Percentiles rank a stretch among this genome's conserved stretches.
phyloP scores from a whole-genome alignment of 2,113 vertebrate species.

The Vidua chalybeata region DNA sequence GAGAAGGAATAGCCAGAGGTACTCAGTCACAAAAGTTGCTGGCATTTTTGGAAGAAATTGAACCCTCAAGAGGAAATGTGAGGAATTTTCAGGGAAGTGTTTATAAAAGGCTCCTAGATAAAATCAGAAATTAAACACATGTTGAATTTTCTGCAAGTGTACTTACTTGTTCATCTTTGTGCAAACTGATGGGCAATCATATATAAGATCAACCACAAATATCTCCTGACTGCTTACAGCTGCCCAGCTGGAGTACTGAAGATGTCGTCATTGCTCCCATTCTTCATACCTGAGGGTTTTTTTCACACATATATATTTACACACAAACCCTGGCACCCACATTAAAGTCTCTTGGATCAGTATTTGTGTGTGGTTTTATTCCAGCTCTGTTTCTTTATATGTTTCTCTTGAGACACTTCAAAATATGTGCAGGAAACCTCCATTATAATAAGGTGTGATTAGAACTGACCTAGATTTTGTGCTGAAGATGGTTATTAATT shows the following conservation, averaged over 20 bases:
- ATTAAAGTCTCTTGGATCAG: neutral
- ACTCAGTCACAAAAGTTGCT: neutral
- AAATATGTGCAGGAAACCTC: neutral
- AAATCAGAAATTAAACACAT: neutral
- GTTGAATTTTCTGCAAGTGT: neutral
- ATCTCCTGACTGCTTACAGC: neutral
- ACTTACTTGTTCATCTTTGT: neutral
- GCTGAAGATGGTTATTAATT: neutral
- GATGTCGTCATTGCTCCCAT: neutral
- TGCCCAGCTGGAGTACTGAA: neutral
- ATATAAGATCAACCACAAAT: neutral
- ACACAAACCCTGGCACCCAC: neutral
- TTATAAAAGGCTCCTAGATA: neutral
- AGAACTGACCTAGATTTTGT: neutral
- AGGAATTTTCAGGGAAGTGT: neutral
- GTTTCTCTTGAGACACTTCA: neutral
- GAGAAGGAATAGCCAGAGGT: neutral
- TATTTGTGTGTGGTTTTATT: neutral
- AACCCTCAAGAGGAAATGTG: neutral
- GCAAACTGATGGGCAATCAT: neutral
- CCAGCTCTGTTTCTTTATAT: neutral
- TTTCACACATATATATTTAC: neutral
- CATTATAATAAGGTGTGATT: neutral
- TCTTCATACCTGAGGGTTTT: neutral
- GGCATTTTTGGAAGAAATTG: neutral